Base-by-base conservation (phyloP, 2,888 invertebrate genomes). In the Psylliodes chrysocephalus region DNA sequence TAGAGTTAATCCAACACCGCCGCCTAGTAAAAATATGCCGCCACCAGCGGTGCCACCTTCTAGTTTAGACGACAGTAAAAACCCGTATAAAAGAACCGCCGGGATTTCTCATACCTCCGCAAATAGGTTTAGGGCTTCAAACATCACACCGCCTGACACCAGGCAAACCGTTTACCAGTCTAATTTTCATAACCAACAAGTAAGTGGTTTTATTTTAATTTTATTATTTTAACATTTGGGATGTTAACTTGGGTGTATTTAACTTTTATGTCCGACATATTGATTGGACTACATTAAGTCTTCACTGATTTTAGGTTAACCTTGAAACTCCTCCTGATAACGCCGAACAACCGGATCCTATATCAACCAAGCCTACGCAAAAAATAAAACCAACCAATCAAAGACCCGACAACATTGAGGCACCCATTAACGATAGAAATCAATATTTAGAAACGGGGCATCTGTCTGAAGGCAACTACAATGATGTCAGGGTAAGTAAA, bases 391-490 rank as follows among this genome's bases (percentile, higher is more conserved):
- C 66, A 2, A 46, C 60, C 10, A 38, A 59, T 5, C 75, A 78
- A 60, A 78, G 84, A 53, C 85, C 85, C 1, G 88, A 87, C 63
- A 88, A 87, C 75, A 80, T 86, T 73, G 90, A 90, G 79, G 86
- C 87, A 8, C 89, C 90, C 0, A 88, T 87, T 65, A 88, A 87
- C 77, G 91, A 92, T 73, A 84, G 91, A 62, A 91, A 91, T 78
- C 90, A 91, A 78, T 92, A 92, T 78, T 81, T 92, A 63, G 91
- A 91, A 81, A 92, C 91, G 1, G 91, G 91, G 14, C 91, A 91
- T 75, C 81, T 91, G 47, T 90, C 90, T 1, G 87, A 88, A 71
- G 82, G 83, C 7, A 85, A 85, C 70, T 63, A 49, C 40, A 47
- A 57, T 19, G 49, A 57, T 7, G 15, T 47, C 28, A 64, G 15